A percentile compares a stretch with the other conserved stretches of the same genome.
These are phyloP conservation scores for Muscicapa adusta DNA, from an alignment of 2,113 vertebrate genomes.

Conservation along the genomic window DNA sequence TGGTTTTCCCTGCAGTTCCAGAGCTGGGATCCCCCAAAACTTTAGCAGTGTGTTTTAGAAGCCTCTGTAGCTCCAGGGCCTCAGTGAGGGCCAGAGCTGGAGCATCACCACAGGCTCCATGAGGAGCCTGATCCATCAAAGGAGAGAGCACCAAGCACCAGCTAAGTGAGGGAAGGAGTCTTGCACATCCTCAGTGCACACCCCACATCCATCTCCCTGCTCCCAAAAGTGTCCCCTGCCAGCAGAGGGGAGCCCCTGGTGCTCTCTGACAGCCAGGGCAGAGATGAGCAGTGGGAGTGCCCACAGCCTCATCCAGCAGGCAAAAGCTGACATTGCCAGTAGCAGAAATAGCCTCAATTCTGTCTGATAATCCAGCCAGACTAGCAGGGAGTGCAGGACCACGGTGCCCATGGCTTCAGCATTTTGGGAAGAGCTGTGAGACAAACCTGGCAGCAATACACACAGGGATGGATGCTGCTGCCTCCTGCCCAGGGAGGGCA, in stretches of 20 bases:
- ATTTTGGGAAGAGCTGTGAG: background rate
- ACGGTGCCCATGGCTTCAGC: background rate
- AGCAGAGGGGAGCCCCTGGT: background rate
- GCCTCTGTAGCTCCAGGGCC: background rate
- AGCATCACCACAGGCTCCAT: background rate
- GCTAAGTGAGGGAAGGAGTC: fast-evolving
- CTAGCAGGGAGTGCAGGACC: fast-evolving
- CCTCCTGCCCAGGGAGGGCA: background rate
- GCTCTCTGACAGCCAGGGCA: background rate
- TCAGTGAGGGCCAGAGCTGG: background rate
- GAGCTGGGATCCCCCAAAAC: background rate
- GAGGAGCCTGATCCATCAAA: fast-evolving
- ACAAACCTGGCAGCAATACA: background rate
- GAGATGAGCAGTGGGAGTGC: background rate
- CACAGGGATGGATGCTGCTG: background rate
- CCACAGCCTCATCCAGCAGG: background rate
- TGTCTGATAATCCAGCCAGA: background rate
- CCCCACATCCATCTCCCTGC: fast-evolving
- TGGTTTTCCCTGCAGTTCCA: background rate
- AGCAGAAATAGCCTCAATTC: background rate
- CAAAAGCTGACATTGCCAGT: background rate
- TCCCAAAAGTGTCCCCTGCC: background rate
- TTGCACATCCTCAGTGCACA: fast-evolving
- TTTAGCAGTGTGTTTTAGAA: background rate
- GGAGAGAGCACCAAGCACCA: background rate